These are phyloP conservation scores for Petrolisthes cinctipes DNA, from an alignment of 2,888 invertebrate genomes.

Conservation along the genomic window DNA sequence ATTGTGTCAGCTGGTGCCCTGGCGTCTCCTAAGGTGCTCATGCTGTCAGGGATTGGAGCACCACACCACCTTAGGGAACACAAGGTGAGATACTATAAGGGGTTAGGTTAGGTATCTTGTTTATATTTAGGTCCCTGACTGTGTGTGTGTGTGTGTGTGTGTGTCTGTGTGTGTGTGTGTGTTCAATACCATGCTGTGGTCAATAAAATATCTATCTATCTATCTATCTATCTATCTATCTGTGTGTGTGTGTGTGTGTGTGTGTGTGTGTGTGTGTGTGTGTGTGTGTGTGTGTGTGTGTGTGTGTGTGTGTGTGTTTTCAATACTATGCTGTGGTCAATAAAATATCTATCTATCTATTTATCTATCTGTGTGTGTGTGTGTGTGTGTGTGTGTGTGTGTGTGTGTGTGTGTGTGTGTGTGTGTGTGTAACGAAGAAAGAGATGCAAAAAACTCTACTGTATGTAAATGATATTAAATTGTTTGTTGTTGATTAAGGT, in stretches of 20 bases:
- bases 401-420: background rate
- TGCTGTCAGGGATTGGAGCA: constrained; percentile 74
- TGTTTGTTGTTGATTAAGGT: no score
- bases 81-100: background rate
- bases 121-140: background rate
- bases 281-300: background rate
- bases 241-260: background rate
- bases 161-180: background rate
- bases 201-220: no score
- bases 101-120: background rate
- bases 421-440: no score
- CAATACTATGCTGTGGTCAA: background rate
- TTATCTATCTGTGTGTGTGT: background rate
- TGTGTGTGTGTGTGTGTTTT: background rate
- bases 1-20: constrained; percentile 75
- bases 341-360: background rate
- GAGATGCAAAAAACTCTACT: no score
- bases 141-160: background rate
- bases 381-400: background rate
- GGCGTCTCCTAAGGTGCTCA: constrained; percentile 77
- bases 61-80: constrained; percentile 36
- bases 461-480: no score
- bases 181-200: background rate
- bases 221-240: no score
- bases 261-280: background rate